Conservation (phyloP, 2,888 invertebrate genomes). For the Lochmaea crataegi region DNA sequence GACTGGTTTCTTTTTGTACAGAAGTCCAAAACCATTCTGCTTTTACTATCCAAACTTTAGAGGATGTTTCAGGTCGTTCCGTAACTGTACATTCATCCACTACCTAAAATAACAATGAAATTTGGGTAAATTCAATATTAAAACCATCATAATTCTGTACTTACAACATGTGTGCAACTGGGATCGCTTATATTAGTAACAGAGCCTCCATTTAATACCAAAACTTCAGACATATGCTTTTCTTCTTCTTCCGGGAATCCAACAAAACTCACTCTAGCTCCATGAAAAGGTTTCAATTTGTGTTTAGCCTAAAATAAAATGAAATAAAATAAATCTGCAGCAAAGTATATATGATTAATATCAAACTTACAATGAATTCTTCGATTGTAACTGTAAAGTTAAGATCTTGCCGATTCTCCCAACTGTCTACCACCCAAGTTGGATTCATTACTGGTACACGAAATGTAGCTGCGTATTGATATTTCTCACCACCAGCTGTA, state of each 20-base stretch:
- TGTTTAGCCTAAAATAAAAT: conserved; percentile 69
- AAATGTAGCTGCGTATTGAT: conserved; percentile 92
- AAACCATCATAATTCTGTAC: conserved; percentile 54
- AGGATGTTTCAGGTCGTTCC: conserved; percentile 72
- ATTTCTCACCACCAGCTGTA: conserved; percentile 90
- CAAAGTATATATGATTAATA: not conserved
- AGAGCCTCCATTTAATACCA: conserved; percentile 87
- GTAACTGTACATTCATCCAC: conserved; percentile 84
- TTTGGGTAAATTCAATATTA: not conserved
- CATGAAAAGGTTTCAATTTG: conserved; percentile 88
- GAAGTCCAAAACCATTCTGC: conserved; percentile 99
- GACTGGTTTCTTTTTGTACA: conserved; percentile 94
- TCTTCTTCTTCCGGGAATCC: conserved; percentile 92
- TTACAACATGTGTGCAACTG: conserved; percentile 92
- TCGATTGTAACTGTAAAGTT: conserved; percentile 79
- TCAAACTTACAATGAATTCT: conserved; percentile 70
- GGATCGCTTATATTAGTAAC: conserved; percentile 82
- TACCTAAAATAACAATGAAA: conserved; percentile 67
- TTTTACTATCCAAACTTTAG: conserved; percentile 82
- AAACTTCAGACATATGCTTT: conserved; percentile 91
- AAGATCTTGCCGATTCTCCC: conserved; percentile 82
- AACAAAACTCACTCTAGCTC: conserved; percentile 86
- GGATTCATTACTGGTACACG: conserved; percentile 89
- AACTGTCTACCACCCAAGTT: conserved; percentile 89
- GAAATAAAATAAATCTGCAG: too few relatives aligned